Evolutionary conservation across 2,888 invertebrate genomes (phyloP).

Genomic region (Drosophila eohydei): DNA sequence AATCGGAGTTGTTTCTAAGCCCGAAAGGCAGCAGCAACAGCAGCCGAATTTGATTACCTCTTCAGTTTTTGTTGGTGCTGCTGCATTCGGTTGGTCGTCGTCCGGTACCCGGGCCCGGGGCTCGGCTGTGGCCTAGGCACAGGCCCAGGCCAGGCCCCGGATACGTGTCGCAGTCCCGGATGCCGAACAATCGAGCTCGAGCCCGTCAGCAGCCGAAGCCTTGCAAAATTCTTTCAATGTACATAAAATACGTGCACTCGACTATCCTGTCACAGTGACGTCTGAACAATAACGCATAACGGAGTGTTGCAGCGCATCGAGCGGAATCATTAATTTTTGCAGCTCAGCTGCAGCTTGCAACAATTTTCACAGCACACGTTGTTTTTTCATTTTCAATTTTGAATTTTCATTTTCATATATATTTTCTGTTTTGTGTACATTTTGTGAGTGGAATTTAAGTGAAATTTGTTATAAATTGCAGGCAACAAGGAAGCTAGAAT

Average conservation of each 20-base stretch:
- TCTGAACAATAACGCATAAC: background rate
- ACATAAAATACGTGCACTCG: conserved; percentile 23
- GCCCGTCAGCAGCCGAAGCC: conserved; percentile 9
- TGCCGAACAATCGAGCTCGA: conserved; percentile 13
- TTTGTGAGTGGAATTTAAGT: background rate
- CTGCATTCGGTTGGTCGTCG: conserved; percentile 6
- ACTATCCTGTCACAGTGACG: conserved; percentile 12
- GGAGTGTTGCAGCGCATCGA: background rate
- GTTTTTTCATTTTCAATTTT: background rate
- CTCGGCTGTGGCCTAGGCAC: background rate
- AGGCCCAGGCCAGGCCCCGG: background rate
- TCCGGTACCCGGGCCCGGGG: background rate
- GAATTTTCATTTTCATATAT: background rate
- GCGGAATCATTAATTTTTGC: background rate
- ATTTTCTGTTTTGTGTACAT: background rate
- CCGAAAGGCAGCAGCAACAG: conserved; percentile 10
- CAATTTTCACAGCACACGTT: background rate
- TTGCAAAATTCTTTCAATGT: background rate
- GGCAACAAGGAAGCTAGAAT: conserved; percentile 6
- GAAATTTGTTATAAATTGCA: conserved; percentile 6
- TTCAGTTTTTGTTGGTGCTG: conserved; percentile 1
- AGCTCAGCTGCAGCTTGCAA: conserved; percentile 6
- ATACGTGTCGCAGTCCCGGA: conserved; percentile 2
- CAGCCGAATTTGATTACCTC: conserved; percentile 11
- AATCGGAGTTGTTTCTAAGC: conserved; percentile 47